Evolutionary conservation across 2,888 invertebrate genomes (phyloP).

Genomic region (Tetragnatha montana): DNA sequence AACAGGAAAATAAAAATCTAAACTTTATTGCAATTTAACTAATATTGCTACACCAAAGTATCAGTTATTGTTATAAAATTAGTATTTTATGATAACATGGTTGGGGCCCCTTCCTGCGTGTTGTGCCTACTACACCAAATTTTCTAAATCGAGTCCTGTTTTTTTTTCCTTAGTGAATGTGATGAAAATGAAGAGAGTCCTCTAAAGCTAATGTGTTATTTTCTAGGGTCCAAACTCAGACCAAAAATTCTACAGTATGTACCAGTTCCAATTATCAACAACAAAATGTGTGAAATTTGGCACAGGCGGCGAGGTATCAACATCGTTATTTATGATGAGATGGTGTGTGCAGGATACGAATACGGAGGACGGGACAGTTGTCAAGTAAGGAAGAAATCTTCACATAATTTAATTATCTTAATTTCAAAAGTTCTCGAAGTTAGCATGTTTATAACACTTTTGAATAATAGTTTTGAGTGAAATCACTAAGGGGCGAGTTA

Average conservation of each 20-base stretch:
- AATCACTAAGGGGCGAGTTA: too few relatives aligned
- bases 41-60: too few relatives aligned
- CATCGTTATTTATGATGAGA: slow-evolving; percentile 95
- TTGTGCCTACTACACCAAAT: too few relatives aligned
- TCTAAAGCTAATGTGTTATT: neutral
- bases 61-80: too few relatives aligned
- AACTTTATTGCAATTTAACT: too few relatives aligned
- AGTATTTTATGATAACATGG: too few relatives aligned
- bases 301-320: slow-evolving; percentile 85
- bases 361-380: slow-evolving; percentile 89
- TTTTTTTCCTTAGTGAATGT: too few relatives aligned
- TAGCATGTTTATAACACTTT: neutral
- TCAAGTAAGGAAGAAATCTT: slow-evolving; percentile 77
- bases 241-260: slow-evolving; percentile 87
- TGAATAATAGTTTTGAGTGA: neutral
- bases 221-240: slow-evolving; percentile 85
- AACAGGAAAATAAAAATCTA: too few relatives aligned
- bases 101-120: too few relatives aligned
- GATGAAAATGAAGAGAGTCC: too few relatives aligned
- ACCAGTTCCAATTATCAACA: slow-evolving; percentile 91
- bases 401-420: neutral
- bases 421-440: neutral
- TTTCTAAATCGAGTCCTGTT: too few relatives aligned
- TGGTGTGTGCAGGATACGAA: slow-evolving; percentile 93
- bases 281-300: slow-evolving; percentile 84